Conservation (phyloP, 2,113 vertebrate species). For the Bagarius yarrelli region DNA sequence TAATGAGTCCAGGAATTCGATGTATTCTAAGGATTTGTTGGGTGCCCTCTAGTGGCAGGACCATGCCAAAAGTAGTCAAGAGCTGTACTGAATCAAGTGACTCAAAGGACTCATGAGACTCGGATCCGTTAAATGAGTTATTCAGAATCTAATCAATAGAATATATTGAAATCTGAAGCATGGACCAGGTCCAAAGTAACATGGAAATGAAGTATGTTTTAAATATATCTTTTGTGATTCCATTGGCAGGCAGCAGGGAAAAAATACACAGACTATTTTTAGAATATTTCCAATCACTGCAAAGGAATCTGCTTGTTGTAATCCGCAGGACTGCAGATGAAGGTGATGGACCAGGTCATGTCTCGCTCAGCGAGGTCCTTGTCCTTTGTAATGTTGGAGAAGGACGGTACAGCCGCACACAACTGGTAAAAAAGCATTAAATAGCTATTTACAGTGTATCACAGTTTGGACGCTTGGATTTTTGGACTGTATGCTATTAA, state of each 20-base stretch:
- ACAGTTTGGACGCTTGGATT: too few species aligned
- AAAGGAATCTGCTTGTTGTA: conserved; percentile 15
- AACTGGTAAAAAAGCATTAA: conserved; percentile 58
- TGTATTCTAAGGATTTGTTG: too few species aligned
- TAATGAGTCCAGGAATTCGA: too few species aligned
- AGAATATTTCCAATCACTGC: not conserved
- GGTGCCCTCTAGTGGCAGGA: too few species aligned
- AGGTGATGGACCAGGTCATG: conserved; percentile 46
- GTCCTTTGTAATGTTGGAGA: conserved; percentile 60
- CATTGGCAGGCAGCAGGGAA: not conserved
- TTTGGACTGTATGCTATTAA: not conserved
- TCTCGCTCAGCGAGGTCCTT: conserved; percentile 67
- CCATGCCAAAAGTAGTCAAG: too few species aligned
- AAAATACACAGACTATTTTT: not conserved
- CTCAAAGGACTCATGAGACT: too few species aligned
- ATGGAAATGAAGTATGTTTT: too few species aligned
- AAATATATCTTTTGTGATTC: not conserved
- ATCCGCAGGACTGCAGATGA: conserved; percentile 58
- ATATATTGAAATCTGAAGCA: too few species aligned
- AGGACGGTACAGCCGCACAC: conserved; percentile 67
- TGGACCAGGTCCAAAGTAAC: too few species aligned
- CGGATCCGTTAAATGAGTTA: too few species aligned
- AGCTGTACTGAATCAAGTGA: too few species aligned
- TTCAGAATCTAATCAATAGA: too few species aligned
- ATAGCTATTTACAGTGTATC: not conserved